Evolutionary conservation across 2,888 invertebrate genomes (phyloP), one percentile per base, ranked within the genome.

Genomic region (Parapristionchus giblindavisi): DNA sequence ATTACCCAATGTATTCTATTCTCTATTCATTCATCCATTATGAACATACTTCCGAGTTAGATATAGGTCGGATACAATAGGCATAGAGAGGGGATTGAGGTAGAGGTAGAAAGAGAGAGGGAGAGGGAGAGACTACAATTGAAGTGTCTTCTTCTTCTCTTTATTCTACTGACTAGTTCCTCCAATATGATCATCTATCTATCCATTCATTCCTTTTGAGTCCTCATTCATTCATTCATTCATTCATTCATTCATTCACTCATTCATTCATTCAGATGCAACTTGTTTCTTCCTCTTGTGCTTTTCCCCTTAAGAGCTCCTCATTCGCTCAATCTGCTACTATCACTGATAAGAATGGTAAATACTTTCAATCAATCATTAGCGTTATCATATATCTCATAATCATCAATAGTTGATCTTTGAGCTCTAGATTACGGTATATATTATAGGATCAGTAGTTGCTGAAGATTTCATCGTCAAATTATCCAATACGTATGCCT

Each of bases 301-400:
- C 70, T 60, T 75, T 75, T 60, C 63, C 75, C 54, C 72, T 75
- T 2, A 34, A 60, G 5, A 51, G 51, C 32, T 38, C 52, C 17
- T n/a, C 60, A 29, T 60, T 29, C 58, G 58, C 48, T 32, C 27
- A 60, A 32, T 51, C 66, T n/a, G 48, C 66, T n/a, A 51, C 51
- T 5, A 51, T 66, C 32, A 51, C 51, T 21, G 66, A 66, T 34
- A 6, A 48, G 32, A 66, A 66, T 48, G 66, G 66, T 66, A 32
- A 51, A 51, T 51, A 11, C 27, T 14, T 29, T n/a, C 14, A 43
- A 8, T 43, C 11, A 56, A 58, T 32, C 63, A 40, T 40, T 63
- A 17, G 3, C 38, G 29, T 63, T 38, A 61, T 36, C 61, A 14
- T 29, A 21, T 63, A 24, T 40, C 43, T 27, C 29, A 24, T 63